Evolutionary conservation across 2,113 vertebrate species (phyloP).

Genomic region (Trichomycterus rosablanca): DNA sequence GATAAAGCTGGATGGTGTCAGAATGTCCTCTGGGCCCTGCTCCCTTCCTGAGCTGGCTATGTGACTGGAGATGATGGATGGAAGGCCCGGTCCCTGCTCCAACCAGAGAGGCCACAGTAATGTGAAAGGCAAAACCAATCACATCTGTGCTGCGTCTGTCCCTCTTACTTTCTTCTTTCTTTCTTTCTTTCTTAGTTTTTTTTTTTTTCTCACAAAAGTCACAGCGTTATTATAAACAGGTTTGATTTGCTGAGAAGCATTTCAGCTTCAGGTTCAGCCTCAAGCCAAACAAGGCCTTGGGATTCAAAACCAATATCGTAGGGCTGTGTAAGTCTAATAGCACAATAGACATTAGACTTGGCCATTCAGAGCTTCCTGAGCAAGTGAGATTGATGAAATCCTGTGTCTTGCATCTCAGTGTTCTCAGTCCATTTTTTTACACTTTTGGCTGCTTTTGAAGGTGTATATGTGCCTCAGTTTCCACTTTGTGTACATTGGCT

Average conservation of each 20-base stretch:
- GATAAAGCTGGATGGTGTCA: constrained; percentile 40
- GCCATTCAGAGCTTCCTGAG: constrained; percentile 56
- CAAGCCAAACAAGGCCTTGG: constrained; percentile 59
- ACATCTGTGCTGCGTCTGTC: constrained; percentile 44
- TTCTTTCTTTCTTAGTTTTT: not conserved
- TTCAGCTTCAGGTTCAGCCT: constrained; percentile 60
- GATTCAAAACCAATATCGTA: constrained; percentile 63
- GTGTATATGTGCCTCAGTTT: constrained; percentile 16
- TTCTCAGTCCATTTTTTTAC: no score
- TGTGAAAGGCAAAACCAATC: constrained; percentile 47
- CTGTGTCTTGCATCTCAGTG: constrained; percentile 34
- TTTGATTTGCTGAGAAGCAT: constrained; percentile 63
- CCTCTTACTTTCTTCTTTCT: constrained; percentile 8
- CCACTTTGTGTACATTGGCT: constrained; percentile 13
- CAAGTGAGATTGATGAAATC: constrained; percentile 62
- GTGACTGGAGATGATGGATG: constrained; percentile 39
- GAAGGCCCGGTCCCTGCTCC: constrained; percentile 23
- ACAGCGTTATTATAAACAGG: constrained; percentile 57
- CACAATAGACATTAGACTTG: constrained; percentile 59
- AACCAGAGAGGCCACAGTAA: constrained; percentile 37
- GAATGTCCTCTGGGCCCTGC: constrained; percentile 24
- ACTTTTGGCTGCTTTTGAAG: no score
- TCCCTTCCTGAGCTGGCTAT: constrained; percentile 28
- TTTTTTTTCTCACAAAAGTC: constrained; percentile 47
- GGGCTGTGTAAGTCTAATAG: constrained; percentile 60